Evolutionary conservation across 2,113 vertebrate genomes (phyloP), one percentile per base, ranked within the genome.

Genomic region (Elgaria multicarinata): DNA sequence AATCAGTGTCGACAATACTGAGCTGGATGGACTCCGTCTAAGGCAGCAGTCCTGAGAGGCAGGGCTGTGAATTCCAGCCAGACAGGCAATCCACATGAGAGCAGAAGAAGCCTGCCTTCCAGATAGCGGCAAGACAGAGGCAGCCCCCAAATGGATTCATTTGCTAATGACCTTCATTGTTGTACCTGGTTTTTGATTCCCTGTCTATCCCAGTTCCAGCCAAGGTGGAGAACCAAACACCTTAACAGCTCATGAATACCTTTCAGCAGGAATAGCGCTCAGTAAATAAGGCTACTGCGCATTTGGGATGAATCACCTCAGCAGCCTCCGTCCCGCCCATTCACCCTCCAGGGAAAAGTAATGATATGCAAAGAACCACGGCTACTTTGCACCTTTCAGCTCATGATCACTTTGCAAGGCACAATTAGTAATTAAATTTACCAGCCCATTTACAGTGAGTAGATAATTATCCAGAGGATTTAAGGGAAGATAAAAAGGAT

Each of bases 71-170:
- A 50, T 55, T 16, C 26, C 14, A 7, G 6, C 76, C 72, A 87
- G 86, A 87, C 86, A 14, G 6, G 14, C 76, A 87, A 87, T 87
- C 86, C 86, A 87, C 86, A 87, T n/a, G 28, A 18, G 66, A 44
- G 14, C 42, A 33, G 36, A 24, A 9, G 18, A 18, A 6, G 8
- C 26, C 44, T 58, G 1, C 18, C 18, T 55, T n/a, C 78, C 18
- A 80, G 78, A 80, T 53, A 13, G 42, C 4, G 80, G 24, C 24
- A 24, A 42, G 31, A 22, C 36, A 5, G 36, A 28, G 58, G 24
- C 33, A 14, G 39, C 42, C 14, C 58, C 39, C 74, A 33, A 13
- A 78, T 14, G 58, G 86, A 36, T 78, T 67, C 74, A 18, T 55
- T n/a, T 87, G 86, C 24, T 87, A 53, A 79, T 69, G 86, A 53